Percentiles rank a stretch among this genome's conserved stretches.
These are phyloP conservation scores for Sebastes glaucus DNA, from an alignment of 2,797 vertebrate genomes.

Conservation along the genomic window DNA sequence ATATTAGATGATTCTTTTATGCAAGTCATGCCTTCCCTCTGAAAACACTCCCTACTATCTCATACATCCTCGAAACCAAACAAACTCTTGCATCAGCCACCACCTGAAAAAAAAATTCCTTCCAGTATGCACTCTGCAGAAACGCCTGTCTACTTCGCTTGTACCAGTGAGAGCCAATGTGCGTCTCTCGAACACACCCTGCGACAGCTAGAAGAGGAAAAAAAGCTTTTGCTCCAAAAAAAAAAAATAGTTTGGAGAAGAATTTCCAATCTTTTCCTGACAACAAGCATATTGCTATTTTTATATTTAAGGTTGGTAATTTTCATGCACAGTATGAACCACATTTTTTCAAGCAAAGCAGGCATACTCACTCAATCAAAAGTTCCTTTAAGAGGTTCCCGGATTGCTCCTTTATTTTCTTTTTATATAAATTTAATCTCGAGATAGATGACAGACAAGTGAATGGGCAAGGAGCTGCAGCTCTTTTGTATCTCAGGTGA, in stretches of 20 bases:
- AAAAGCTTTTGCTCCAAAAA: neutral
- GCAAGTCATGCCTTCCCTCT: neutral
- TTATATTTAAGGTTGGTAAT: neutral
- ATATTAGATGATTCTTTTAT: neutral
- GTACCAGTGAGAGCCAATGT: neutral
- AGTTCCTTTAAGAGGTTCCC: neutral
- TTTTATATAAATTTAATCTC: neutral
- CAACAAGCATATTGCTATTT: neutral
- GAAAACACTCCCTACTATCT: neutral
- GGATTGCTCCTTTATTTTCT: neutral
- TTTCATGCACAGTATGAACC: neutral
- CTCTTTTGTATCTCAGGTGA: slow-evolving; percentile 75
- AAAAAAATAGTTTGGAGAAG: neutral
- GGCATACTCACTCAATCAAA: slow-evolving; percentile 43
- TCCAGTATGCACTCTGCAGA: neutral
- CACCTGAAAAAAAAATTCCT: neutral
- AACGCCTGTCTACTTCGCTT: neutral
- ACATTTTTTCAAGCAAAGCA: neutral
- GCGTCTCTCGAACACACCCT: neutral
- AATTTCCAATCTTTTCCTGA: neutral
- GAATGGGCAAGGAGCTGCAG: slow-evolving; percentile 14
- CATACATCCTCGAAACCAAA: slow-evolving; percentile 27
- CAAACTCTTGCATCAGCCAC: slow-evolving; percentile 65
- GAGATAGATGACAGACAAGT: slow-evolving; percentile 2
- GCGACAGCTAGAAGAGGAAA: neutral